These are phyloP conservation scores for Erannis defoliaria DNA, from an alignment of 2,888 invertebrate genomes.

Conservation along the genomic window DNA sequence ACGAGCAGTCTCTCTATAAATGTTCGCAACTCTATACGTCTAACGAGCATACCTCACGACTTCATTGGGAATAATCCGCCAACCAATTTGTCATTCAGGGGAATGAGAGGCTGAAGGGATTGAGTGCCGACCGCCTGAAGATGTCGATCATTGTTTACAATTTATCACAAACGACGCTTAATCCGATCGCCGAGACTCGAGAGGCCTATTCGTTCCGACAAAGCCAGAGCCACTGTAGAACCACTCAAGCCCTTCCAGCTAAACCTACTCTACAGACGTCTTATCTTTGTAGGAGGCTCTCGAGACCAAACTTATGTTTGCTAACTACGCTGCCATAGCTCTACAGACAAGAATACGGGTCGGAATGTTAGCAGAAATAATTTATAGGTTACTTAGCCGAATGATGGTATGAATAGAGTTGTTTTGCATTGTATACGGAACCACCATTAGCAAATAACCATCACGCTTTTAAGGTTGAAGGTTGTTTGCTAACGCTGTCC, in stretches of 20 bases:
- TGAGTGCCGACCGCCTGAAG: conserved; percentile 10
- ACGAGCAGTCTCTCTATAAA: no score
- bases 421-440: conserved; percentile 43
- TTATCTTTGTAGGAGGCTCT: conserved; percentile 56
- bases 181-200: conserved; percentile 29
- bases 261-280: conserved; percentile 54
- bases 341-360: conserved; percentile 35
- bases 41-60: not conserved
- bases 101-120: conserved; percentile 20
- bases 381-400: conserved; percentile 40
- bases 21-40: not conserved
- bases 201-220: conserved; percentile 45
- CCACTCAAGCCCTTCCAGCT: conserved; percentile 50
- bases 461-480: conserved; percentile 31
- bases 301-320: conserved; percentile 57
- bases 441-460: conserved; percentile 42
- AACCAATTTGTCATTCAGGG: conserved; percentile 20
- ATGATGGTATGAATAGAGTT: conserved; percentile 40
- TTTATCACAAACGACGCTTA: conserved; percentile 32
- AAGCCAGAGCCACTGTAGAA: conserved; percentile 41
- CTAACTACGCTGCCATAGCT: conserved; percentile 35
- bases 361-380: conserved; percentile 47
- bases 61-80: conserved; percentile 3
- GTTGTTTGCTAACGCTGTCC: conserved; percentile 37
- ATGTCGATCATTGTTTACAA: conserved; percentile 35